phyloP scores from a whole-genome alignment of 1,140 invertebrate species.

The Leptinotarsa texana region DNA sequence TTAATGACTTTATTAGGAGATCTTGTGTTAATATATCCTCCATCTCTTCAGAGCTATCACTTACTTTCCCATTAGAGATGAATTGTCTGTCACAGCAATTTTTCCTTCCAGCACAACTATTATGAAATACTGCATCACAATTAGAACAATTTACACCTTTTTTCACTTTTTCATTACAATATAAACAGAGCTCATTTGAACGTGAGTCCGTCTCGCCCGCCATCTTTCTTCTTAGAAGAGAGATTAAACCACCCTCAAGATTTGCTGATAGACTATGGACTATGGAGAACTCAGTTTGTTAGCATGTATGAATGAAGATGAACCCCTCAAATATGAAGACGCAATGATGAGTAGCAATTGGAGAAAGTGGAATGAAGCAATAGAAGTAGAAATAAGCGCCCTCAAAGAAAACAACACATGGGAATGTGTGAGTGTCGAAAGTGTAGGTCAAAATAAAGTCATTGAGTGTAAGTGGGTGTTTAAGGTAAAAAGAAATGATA shows the following conservation, averaged over 20 bases:
- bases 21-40: too few relatives aligned
- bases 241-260: conserved; percentile 11
- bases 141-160: too few relatives aligned
- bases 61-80: too few relatives aligned
- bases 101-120: too few relatives aligned
- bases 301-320: conserved; percentile 21
- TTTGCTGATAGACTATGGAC: conserved; percentile 26
- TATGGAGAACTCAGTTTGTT: conserved; percentile 14
- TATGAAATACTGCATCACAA: too few relatives aligned
- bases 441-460: conserved; percentile 12
- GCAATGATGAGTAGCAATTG: conserved; percentile 13
- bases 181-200: too few relatives aligned
- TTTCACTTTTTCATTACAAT: too few relatives aligned
- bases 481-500: conserved; percentile 14
- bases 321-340: conserved; percentile 25
- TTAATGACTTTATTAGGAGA: too few relatives aligned
- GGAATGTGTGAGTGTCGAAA: not conserved
- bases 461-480: conserved; percentile 20
- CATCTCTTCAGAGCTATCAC: too few relatives aligned
- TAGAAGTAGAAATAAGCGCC: conserved; percentile 26
- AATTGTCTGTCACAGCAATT: too few relatives aligned
- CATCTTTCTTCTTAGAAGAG: conserved; percentile 11
- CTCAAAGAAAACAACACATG: conserved; percentile 33
- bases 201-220: too few relatives aligned
- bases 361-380: conserved; percentile 30